phyloP scores from a whole-genome alignment of 2,113 vertebrate genomes.

The Camelus bactrianus region DNA sequence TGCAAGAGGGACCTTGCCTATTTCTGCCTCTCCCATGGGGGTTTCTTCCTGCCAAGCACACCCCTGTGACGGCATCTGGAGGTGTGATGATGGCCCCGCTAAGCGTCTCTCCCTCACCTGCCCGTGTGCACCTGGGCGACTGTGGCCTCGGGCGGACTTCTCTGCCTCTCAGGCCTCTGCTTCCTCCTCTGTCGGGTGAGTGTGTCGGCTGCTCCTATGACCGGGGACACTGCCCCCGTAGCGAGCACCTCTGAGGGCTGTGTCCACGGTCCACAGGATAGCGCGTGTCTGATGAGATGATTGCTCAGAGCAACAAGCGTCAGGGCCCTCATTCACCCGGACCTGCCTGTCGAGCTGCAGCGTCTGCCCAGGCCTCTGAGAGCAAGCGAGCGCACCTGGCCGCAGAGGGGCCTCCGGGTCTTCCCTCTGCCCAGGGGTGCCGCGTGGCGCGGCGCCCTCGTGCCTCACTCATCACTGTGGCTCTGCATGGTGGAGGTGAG shows the following conservation, averaged over 20 bases:
- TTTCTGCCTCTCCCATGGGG: too few species aligned
- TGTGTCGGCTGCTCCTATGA: too few species aligned
- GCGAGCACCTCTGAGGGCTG: not conserved
- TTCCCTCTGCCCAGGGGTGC: fast-evolving
- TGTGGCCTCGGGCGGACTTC: too few species aligned
- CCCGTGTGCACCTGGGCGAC: not conserved
- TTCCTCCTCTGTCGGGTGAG: not conserved
- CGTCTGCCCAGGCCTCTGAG: not conserved
- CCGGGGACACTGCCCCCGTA: fast-evolving
- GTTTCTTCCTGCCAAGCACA: not conserved
- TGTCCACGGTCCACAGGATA: fast-evolving
- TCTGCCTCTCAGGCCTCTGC: not conserved
- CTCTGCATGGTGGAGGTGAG: too few species aligned
- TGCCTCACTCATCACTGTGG: not conserved
- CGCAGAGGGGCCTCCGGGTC: not conserved
- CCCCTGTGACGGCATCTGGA: fast-evolving
- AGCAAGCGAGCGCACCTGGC: not conserved
- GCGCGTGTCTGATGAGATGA: not conserved
- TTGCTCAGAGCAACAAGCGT: too few species aligned
- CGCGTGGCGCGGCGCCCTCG: not conserved
- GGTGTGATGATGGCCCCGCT: fast-evolving
- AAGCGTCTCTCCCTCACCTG: fast-evolving
- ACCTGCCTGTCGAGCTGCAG: not conserved
- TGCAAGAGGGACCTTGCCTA: not conserved
- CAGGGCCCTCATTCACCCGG: fast-evolving